Base-by-base conservation (phyloP, 2,797 vertebrate species). In the Petrocephalus sullivani region DNA sequence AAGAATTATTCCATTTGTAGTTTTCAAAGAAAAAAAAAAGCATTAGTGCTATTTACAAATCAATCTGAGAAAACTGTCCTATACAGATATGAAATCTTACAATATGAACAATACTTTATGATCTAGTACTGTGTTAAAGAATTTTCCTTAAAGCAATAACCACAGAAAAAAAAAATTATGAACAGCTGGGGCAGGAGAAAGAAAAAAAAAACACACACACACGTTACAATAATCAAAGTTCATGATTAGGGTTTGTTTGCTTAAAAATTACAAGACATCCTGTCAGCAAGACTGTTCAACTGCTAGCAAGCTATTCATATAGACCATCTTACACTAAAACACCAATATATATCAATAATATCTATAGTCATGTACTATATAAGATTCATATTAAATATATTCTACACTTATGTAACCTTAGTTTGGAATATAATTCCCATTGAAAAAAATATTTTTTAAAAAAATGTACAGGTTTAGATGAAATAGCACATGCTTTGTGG, bases 351-450 rank as follows among this genome's bases (percentile, higher is more conserved):
- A 96, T 96, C 96, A 95, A 95, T 96, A 95, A 96, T 93, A 96
- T 97, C 97, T 98, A 98, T 95, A 97, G 95, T 97, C 96, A 97
- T 94, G 94, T 95, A 96, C 96, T 98, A 97, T 96, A 97, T 96
- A 97, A 96, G 96, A 96, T 96, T 97, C 97, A 97, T 97, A 97
- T 99, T 99, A 98, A 98, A 99, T 98, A 98, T 98, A 98, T 96
- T 98, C 97, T 99, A 99, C 98, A 98, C 92, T 90, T 96, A 97
- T 94, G 93, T 97, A 96, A 96, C 96, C 96, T 97, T 96, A 96
- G 94, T 95, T 95, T 96, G 96, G 96, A 97, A 97, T 96, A 95
- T 95, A 93, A 96, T 96, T 97, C 96, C 97, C 96, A 94, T 96
- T 96, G 96, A 96, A 98, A 98, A 98, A 97, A 96, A 96, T 95